These are phyloP conservation scores for Microctenopoma stevenorrisi DNA, from an alignment of 2,797 vertebrate genomes.

Conservation along the genomic window DNA sequence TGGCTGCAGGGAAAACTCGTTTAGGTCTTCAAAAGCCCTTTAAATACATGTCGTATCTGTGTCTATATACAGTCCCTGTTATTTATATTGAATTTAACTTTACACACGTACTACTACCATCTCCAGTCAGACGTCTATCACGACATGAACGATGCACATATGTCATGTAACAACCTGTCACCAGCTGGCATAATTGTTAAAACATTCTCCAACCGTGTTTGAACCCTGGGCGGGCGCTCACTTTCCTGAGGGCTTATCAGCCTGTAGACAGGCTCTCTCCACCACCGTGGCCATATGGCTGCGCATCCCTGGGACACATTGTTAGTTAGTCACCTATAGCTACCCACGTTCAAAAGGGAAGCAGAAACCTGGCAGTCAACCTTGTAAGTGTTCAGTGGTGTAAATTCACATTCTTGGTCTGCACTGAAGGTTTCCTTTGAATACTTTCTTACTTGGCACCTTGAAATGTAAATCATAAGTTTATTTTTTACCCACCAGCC, in stretches of 20 bases:
- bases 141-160: not conserved
- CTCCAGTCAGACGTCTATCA: not conserved
- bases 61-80: not conserved
- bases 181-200: constrained; percentile 14
- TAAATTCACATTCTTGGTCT: not conserved
- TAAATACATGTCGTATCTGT: not conserved
- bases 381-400: not conserved
- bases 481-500: not conserved
- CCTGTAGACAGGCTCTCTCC: constrained; percentile 27
- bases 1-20: not conserved
- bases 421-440: not conserved
- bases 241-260: constrained; percentile 10
- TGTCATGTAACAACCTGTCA: constrained; percentile 1
- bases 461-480: not conserved
- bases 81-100: not conserved
- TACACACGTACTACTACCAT: not conserved
- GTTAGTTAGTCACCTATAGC: not conserved
- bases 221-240: not conserved
- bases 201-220: constrained; percentile 9
- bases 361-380: not conserved
- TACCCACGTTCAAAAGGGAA: not conserved
- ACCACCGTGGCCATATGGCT: constrained; percentile 38
- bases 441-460: not conserved
- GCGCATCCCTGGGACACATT: constrained; percentile 13
- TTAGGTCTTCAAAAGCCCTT: no score